phyloP scores from a whole-genome alignment of 2,888 invertebrate genomes.

The Mystacides longicornis region DNA sequence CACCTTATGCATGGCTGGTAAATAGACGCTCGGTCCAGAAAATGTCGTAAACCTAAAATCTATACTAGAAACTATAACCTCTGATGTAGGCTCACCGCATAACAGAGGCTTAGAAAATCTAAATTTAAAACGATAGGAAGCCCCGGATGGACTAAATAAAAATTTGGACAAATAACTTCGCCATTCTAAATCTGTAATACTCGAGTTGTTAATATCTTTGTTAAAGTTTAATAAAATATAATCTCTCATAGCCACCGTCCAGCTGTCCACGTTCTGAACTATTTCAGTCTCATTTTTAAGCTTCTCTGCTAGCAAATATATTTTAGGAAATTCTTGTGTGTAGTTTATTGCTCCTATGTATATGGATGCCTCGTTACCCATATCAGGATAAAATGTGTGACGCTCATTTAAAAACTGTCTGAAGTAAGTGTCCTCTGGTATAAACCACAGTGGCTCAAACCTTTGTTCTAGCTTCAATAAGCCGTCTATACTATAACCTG shows the following conservation, averaged over 20 bases:
- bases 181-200: constrained; percentile 50
- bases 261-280: constrained; percentile 49
- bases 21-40: constrained; percentile 55
- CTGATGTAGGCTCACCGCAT: constrained; percentile 55
- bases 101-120: constrained; percentile 51
- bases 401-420: constrained; percentile 51
- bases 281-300: constrained; percentile 49
- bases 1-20: constrained; percentile 65
- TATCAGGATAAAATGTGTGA: constrained; percentile 56
- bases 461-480: constrained; percentile 62
- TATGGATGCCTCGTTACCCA: constrained; percentile 55
- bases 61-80: constrained; percentile 54
- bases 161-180: constrained; percentile 59
- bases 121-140: constrained; percentile 61
- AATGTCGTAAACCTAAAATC: constrained; percentile 57
- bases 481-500: constrained; percentile 56
- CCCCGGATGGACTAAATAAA: constrained; percentile 60
- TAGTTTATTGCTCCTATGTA: constrained; percentile 63
- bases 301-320: constrained; percentile 47
- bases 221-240: constrained; percentile 53
- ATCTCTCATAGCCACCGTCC: constrained; percentile 58
- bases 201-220: constrained; percentile 43
- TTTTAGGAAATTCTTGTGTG: constrained; percentile 50
- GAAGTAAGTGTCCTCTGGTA: constrained; percentile 63
- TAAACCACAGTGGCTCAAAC: constrained; percentile 74